Base-by-base conservation (phyloP, 1,140 invertebrate species). In the Trissolcus basalis region DNA sequence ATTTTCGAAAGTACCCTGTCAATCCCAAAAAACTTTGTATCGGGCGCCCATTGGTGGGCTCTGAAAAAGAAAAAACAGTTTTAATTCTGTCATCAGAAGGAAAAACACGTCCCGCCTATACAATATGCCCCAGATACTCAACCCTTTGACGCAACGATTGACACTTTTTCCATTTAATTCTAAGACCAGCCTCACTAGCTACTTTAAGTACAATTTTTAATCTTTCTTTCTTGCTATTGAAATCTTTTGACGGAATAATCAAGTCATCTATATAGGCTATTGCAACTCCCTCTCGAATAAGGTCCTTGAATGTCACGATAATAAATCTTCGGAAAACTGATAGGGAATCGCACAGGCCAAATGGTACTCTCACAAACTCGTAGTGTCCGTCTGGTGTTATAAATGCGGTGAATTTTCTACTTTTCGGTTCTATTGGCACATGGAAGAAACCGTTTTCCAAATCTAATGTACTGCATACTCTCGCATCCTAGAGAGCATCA, bases 81-180 rank as follows among this genome's bases (percentile, higher is more conserved):
- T 36, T 14, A 8, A 33, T 35, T 51, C 58, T 68, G 3, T 12
- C 1, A 13, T 32, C 19, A 0, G 39, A 16, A 45, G 56, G 67
- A 7, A 6, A 2, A 0, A 70, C 44, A 13, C 0, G 11, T 0
- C 56, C 58, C 6, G 41, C 10, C 35, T 55, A 78, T 1, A 83
- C 71, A 4, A 61, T 4, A 14, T 61, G 16, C 11, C 67, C 67
- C 11, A 61, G 16, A 61, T 36, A 69, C 16, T 69, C 56, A 9
- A 69, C 43, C 33, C 61, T 54, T n/a, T 13, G 41, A 11, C 63
- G 10, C 19, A 87, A 41, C 53, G 88, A 74, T 11, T 60, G n/a
- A 69, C 65, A 60, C 48, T 69, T 69, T 48, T 12, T 7, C 65
- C 65, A 69, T 13, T 69, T 69, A 32, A 69, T 36, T 9, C 16